Base-by-base conservation (phyloP, 2,888 invertebrate genomes). In the Argyresthia albistria region DNA sequence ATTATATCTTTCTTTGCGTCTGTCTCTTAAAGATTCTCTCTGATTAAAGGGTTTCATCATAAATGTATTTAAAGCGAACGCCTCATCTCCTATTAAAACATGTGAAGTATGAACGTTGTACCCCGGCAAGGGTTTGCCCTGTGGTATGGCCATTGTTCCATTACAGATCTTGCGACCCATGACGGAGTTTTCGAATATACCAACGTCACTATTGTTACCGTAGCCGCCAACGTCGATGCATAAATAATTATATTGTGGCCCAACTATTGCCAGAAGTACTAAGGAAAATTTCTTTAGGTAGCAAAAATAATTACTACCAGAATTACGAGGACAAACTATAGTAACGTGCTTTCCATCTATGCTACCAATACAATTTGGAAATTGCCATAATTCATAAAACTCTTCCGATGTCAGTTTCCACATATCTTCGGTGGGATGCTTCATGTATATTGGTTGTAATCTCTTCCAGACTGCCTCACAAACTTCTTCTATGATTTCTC, bases 261-360 rank as follows among this genome's bases (percentile, higher is more conserved):
- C 55, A 36, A 48, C 55, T 14, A 55, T 47, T 45, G 55, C 55
- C 46, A 53, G 43, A 36, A 55, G 46, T 43, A 53, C 55, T 35
- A 51, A 51, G 36, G 51, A 51, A 46, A 51, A 52, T 39, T 48
- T 51, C 35, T 54, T 43, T 48, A 43, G 43, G 49, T 52, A 45
- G 47, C 43, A 49, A 54, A 51, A 47, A 47, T 47, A 36, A 8
- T 12, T n/a, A 35, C 14, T 14, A 35, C 57, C 56, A 35, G 46
- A 57, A 43, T 51, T 50, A n/a, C 50, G 43, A 14, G 57, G 56
- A 43, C 54, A 53, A 45, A 52, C 53, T 25, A 57, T 57, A n/a
- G 12, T 37, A 45, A 59, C 50, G 50, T 59, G 57, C 43, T 59
- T 59, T 14, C 59, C 58, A 51, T 59, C 59, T 14, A 58, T 54